These are phyloP conservation scores for Tyrophagus putrescentiae DNA, from an alignment of 1,140 invertebrate genomes.

Conservation along the genomic window DNA sequence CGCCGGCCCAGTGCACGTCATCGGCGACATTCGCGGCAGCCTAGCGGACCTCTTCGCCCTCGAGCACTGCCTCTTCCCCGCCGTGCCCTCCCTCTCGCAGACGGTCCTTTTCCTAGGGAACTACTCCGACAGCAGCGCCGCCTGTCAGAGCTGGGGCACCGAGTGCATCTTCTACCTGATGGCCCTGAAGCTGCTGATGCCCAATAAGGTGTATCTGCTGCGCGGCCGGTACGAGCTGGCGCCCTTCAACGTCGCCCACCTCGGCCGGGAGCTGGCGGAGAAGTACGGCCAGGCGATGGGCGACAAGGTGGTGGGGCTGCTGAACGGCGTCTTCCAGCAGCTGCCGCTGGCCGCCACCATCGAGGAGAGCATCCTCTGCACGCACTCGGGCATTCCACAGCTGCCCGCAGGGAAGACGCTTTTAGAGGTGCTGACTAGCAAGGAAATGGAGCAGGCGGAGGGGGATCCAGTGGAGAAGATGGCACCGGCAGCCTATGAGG, in stretches of 20 bases:
- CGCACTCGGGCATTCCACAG: background rate
- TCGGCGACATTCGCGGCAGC: background rate
- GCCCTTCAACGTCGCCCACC: background rate
- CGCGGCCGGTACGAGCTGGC: background rate
- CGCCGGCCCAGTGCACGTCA: background rate
- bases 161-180: background rate
- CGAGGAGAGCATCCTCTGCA: background rate
- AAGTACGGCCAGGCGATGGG: background rate
- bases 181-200: background rate
- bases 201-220: conserved; percentile 1
- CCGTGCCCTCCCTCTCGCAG: background rate
- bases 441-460: background rate
- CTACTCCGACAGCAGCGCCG: background rate
- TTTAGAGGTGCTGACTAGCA: background rate
- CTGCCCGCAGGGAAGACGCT: background rate
- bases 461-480: background rate
- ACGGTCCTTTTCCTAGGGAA: background rate
- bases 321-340: background rate
- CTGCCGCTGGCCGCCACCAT: background rate
- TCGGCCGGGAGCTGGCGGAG: background rate
- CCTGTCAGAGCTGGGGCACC: background rate
- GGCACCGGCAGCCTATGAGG: background rate
- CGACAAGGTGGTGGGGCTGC: background rate
- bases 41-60: background rate
- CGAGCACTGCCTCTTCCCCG: background rate